Conservation (phyloP, 2,888 invertebrate genomes). For the Chloroclysta siterata region DNA sequence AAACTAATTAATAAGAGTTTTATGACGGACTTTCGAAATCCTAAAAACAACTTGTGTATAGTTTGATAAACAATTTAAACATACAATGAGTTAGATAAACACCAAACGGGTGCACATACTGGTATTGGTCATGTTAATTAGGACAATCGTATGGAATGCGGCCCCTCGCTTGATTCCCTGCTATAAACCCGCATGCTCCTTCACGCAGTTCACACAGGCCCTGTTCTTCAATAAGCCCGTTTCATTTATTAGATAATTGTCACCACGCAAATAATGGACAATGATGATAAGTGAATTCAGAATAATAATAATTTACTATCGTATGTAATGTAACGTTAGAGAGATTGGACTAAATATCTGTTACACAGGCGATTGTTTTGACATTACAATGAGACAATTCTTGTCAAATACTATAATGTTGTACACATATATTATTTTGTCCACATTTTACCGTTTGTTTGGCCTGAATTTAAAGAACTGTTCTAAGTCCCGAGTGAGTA, state of each 20-base stretch:
- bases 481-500: neutral
- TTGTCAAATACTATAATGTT: neutral
- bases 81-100: constrained; percentile 34
- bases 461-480: neutral
- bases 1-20: no score
- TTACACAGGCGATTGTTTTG: neutral
- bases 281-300: constrained; percentile 15
- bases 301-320: constrained; percentile 5
- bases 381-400: neutral
- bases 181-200: constrained; percentile 40
- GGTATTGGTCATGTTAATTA: constrained; percentile 41
- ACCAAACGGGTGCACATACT: constrained; percentile 29
- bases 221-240: constrained; percentile 27
- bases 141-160: constrained; percentile 42
- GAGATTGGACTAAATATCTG: neutral
- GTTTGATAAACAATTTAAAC: constrained; percentile 38
- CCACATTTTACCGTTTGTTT: neutral
- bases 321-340: constrained; percentile 6
- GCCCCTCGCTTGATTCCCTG: constrained; percentile 37
- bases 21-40: no score
- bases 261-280: constrained; percentile 12
- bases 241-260: constrained; percentile 31
- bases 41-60: neutral
- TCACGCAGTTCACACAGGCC: constrained; percentile 17
- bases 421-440: no score